Evolutionary conservation across 2,888 invertebrate genomes (phyloP), one percentile per base, ranked within the genome.

Genomic region (Pachliopta kotzebuea): DNA sequence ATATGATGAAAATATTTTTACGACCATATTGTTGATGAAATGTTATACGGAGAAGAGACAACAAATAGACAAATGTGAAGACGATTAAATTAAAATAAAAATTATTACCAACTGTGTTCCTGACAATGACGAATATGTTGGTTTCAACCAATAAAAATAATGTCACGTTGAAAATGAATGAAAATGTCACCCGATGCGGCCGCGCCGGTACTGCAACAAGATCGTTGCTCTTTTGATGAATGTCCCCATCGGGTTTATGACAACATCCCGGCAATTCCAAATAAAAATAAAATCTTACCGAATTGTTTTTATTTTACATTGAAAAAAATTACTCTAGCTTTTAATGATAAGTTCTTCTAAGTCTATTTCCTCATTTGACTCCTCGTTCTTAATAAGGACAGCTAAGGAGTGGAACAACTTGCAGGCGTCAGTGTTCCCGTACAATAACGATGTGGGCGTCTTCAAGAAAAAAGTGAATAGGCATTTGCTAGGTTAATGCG

Each of bases 211-310:
- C 74, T 76, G 76, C 78, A 83, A 84, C 83, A 80, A 81, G 82
- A 84, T 84, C 81, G 81, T 80, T 74, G 73, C 74, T 74, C 78
- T 78, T 80, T 74, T 86, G 86, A 86, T 80, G 78, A 82, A 86
- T 81, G 80, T 76, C 76, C 68, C 85, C 69, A 79, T 62, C 63
- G 82, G 81, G 83, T 74, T 66, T 73, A 68, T 57, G 50, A 70
- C 72, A 72, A 76, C 79, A 76, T 68, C 69, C 70, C 70, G 68
- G 70, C 73, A 73, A 76, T 26, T 4, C 4, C 26, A 26, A 26
- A 26, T 26, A 26, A 4, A 4, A 4, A 26, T 26, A 26, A 26
- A 26, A 26, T 72, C 49, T n/a, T 26, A 24, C 4, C 57, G 20
- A 14, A 9, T 17, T 18, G 1, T 42, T 23, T 37, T 56, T 21